Conservation (phyloP, 1,140 invertebrate species). For the Chionoecetes opilio region DNA sequence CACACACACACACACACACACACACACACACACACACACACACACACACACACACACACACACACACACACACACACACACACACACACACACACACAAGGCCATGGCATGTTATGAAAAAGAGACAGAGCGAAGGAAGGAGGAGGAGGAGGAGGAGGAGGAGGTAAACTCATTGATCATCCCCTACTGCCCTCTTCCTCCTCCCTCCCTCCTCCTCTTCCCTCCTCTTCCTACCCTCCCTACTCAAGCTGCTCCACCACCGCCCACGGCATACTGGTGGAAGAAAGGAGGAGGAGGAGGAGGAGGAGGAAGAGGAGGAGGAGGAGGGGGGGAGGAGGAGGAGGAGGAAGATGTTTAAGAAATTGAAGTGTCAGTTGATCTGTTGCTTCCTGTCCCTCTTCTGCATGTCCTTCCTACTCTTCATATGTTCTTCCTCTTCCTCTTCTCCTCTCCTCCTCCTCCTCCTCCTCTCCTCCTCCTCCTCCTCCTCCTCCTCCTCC, state of each 20-base stretch:
- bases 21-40: too few species aligned
- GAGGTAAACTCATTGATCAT: slow-evolving; percentile 29
- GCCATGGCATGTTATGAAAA: slow-evolving; percentile 6
- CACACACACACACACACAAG: neutral
- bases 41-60: neutral
- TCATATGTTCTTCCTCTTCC: neutral
- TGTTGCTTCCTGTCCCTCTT: neutral
- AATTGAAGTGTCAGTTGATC: neutral
- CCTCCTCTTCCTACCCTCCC: neutral
- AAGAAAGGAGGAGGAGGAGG: neutral
- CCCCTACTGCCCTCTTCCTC: neutral
- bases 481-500: neutral
- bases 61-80: neutral
- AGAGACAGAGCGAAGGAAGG: neutral
- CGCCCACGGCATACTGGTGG: slow-evolving; percentile 28
- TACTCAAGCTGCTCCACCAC: neutral
- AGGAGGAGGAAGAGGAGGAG: neutral
- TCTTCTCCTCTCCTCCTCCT: neutral
- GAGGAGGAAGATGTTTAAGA: slow-evolving; percentile 35
- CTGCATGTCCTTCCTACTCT: neutral
- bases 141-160: slow-evolving; percentile 24
- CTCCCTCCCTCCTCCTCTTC: neutral
- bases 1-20: neutral
- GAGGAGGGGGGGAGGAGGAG: neutral
- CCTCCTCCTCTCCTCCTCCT: neutral